Conservation (phyloP, 2,888 invertebrate species). For the Enchytraeus crypticus region DNA sequence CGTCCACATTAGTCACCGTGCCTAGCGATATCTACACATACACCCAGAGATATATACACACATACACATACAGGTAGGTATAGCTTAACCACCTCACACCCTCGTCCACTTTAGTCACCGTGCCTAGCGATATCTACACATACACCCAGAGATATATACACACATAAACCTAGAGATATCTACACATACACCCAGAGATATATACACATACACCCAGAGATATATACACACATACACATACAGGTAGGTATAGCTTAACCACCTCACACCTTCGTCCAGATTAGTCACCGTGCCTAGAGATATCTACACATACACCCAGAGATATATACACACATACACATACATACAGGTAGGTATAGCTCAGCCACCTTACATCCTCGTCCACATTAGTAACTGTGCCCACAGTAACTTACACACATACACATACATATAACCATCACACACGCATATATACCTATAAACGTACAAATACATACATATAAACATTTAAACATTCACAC, state of each 20-base stretch:
- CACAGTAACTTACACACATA: no score
- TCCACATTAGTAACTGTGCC: constrained; percentile 92
- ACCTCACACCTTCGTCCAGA: constrained; percentile 88
- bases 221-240: constrained; percentile 89
- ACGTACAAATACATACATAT: no score
- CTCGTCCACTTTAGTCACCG: constrained; percentile 86
- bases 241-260: constrained; percentile 94
- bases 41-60: no score
- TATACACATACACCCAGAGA: no score
- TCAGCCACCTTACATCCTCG: constrained; percentile 95
- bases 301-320: constrained; percentile 58
- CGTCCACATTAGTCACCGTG: constrained; percentile 88
- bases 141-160: no score
- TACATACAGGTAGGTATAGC: constrained; percentile 90
- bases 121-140: no score
- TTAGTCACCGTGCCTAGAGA: constrained; percentile 91
- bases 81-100: constrained; percentile 96
- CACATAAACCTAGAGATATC: no score
- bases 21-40: constrained; percentile 69
- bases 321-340: no score
- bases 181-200: no score
- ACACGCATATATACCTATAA: no score
- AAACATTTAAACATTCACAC: no score
- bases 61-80: constrained; percentile 86
- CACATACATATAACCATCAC: no score